Conservation (phyloP, 2,113 vertebrate genomes). For the Ursus arctos region DNA sequence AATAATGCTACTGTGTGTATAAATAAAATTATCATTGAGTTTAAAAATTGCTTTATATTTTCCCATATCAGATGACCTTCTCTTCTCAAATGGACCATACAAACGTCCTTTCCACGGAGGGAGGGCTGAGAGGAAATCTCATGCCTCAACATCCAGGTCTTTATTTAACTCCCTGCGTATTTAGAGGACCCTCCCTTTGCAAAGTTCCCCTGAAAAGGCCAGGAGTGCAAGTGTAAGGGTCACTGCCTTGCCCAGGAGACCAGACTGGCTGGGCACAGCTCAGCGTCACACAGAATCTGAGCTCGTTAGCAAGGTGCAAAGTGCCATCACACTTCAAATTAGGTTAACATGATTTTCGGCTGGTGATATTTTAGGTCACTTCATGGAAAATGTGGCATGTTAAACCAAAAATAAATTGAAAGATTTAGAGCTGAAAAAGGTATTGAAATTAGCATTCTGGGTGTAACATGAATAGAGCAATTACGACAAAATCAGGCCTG, state of each 20-base stretch:
- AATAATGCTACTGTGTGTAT: rapidly evolving
- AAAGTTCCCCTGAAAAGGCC: neutral
- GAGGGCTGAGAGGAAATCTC: rapidly evolving
- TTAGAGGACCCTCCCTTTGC: neutral
- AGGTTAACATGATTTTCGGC: neutral
- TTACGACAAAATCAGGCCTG: neutral
- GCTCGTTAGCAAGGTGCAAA: neutral
- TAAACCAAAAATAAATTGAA: neutral
- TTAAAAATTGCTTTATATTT: neutral
- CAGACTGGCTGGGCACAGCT: neutral
- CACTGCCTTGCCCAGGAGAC: neutral
- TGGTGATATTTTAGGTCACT: neutral
- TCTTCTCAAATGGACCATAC: neutral
- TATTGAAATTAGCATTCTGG: neutral
- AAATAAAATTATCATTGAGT: neutral
- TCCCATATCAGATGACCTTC: neutral
- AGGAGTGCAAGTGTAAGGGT: no score
- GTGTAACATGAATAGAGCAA: neutral
- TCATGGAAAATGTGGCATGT: neutral
- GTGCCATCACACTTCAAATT: neutral
- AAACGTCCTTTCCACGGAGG: rapidly evolving
- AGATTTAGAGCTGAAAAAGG: neutral
- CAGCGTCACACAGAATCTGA: neutral
- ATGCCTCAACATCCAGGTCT: no score
- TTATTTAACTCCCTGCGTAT: no score